Evolutionary conservation across 2,113 vertebrate species (phyloP).

Genomic region (Halcyon malimbica): DNA sequence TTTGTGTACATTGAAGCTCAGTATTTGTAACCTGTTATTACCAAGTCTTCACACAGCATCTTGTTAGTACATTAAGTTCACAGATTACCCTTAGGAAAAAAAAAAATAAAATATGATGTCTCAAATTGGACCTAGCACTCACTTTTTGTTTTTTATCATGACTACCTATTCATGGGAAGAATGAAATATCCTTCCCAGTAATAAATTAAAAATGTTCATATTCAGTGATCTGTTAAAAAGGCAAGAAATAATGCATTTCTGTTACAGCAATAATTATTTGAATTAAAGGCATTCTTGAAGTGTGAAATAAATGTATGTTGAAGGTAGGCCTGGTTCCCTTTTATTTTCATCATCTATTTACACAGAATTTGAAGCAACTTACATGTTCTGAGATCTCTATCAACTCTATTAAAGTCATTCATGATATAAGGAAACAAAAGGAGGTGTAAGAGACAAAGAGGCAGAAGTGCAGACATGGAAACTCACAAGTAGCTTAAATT

Average conservation of each 20-base stretch:
- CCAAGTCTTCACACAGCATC: neutral
- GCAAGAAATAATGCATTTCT: neutral
- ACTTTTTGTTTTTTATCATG: neutral
- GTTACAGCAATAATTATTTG: neutral
- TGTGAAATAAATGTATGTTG: conserved; percentile 18
- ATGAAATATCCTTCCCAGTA: neutral
- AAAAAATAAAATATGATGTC: neutral
- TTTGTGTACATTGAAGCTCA: neutral
- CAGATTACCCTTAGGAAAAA: neutral
- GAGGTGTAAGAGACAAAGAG: neutral
- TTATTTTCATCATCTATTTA: neutral
- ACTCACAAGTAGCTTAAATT: neutral
- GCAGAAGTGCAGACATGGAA: neutral
- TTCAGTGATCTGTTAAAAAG: neutral
- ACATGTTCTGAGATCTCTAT: neutral
- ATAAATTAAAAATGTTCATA: neutral
- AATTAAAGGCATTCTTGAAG: conserved; percentile 20
- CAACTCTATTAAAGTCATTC: neutral
- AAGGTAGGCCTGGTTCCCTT: neutral
- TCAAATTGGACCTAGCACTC: neutral
- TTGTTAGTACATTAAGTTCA: neutral
- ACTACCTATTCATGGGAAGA: neutral
- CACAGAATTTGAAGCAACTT: neutral
- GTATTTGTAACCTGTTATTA: neutral
- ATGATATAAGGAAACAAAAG: neutral